Percentiles rank a stretch among this genome's conserved stretches.
Conservation (phyloP, 1,140 invertebrate genomes). For the Aphis gossypii region DNA sequence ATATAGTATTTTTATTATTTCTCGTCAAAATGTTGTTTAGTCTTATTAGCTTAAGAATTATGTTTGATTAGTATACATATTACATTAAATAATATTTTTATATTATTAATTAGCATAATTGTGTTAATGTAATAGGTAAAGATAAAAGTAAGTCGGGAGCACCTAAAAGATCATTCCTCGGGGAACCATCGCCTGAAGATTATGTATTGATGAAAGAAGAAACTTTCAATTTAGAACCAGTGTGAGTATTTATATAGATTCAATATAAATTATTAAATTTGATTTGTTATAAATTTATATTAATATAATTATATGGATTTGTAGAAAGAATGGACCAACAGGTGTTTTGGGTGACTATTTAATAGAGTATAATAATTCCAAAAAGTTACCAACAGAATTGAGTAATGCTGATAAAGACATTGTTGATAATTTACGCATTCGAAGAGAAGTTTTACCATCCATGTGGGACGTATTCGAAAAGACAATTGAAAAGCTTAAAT, state of each 20-base stretch:
- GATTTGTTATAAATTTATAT: background rate
- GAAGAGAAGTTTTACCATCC: constrained; percentile 62
- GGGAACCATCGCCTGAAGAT: constrained; percentile 62
- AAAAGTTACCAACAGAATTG: constrained; percentile 55
- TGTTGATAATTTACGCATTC: constrained; percentile 60
- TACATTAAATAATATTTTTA: too few relatives aligned
- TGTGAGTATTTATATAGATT: constrained; percentile 14
- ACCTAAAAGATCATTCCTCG: constrained; percentile 59
- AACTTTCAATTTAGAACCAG: constrained; percentile 61
- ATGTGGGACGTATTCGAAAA: constrained; percentile 63
- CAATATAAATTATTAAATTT: background rate
- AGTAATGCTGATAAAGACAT: constrained; percentile 61
- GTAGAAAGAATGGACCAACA: constrained; percentile 54
- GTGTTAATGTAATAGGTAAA: background rate
- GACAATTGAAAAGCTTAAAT: constrained; percentile 51
- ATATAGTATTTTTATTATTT: background rate
- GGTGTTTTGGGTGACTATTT: constrained; percentile 61
- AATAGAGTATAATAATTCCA: constrained; percentile 61
- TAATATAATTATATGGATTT: constrained; percentile 20
- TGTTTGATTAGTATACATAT: background rate
- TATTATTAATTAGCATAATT: background rate
- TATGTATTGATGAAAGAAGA: constrained; percentile 63
- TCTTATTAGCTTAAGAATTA: background rate
- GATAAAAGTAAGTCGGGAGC: background rate
- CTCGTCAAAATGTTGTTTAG: background rate